Evolutionary conservation across 92 coral and sea anemone genomes (phyloP).

Genomic region (Porites rus): DNA sequence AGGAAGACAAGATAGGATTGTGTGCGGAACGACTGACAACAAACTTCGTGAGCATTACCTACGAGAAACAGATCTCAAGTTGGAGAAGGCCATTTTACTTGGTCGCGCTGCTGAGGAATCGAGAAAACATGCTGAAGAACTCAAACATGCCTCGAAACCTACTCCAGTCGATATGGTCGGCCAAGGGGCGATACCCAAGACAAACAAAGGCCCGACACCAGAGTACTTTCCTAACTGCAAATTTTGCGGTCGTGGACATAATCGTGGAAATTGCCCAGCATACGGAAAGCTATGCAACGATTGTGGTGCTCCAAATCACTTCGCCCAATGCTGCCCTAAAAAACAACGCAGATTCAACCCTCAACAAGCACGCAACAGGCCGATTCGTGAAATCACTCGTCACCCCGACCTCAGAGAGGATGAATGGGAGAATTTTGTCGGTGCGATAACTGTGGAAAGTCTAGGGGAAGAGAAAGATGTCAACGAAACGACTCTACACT

Average conservation of each 20-base stretch:
- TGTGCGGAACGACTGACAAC: conserved; percentile 2
- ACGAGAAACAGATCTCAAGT: conserved; percentile 10
- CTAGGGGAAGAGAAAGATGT: neutral
- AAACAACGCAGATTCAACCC: neutral
- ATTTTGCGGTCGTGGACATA: conserved; percentile 53
- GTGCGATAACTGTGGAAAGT: neutral
- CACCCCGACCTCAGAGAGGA: neutral
- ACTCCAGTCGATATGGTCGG: conserved; percentile 24
- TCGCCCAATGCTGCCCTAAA: conserved; percentile 43
- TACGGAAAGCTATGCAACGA: conserved; percentile 42
- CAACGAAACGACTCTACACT: conserved; percentile 5
- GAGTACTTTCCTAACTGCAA: conserved; percentile 29
- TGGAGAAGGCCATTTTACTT: conserved; percentile 48
- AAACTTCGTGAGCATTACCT: conserved; percentile 1
- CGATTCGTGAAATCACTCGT: neutral
- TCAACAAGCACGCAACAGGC: neutral
- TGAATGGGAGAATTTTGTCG: neutral
- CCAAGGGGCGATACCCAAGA: neutral
- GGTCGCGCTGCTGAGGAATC: conserved; percentile 30
- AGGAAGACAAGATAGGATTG: conserved; percentile 8
- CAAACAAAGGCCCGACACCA: neutral
- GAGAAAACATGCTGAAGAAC: conserved; percentile 47
- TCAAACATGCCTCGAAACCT: conserved; percentile 5
- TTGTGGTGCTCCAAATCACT: conserved; percentile 48
- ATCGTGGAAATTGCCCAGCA: conserved; percentile 48